A percentile compares a stretch with the other conserved stretches of the same genome.
Evolutionary conservation across 2,888 invertebrate genomes (phyloP).

Genomic region (Melinopterus prodromus): DNA sequence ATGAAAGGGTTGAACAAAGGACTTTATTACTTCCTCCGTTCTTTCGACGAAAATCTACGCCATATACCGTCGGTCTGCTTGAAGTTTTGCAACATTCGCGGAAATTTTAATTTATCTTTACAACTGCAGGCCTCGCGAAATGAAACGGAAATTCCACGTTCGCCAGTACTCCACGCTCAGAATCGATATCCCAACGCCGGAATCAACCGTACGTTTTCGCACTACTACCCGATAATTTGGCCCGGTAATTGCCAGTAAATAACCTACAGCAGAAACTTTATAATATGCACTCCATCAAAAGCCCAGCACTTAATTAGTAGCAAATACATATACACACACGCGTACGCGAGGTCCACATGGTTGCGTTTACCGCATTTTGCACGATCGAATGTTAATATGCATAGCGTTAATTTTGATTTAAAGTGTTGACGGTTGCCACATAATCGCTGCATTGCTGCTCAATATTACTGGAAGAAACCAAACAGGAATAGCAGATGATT

Average conservation of each 20-base stretch:
- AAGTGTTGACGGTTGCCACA: neutral
- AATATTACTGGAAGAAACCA: too few species aligned
- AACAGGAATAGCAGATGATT: too few species aligned
- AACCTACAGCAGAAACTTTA: neutral
- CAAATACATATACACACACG: neutral
- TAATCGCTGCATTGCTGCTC: too few species aligned
- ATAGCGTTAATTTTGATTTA: neutral
- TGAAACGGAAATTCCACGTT: neutral
- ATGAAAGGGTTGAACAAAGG: too few species aligned
- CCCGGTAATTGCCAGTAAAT: neutral
- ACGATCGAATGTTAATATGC: neutral
- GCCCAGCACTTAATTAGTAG: neutral
- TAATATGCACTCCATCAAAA: constrained; percentile 4
- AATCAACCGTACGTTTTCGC: neutral
- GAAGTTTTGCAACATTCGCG: too few species aligned
- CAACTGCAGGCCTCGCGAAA: neutral
- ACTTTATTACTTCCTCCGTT: too few species aligned
- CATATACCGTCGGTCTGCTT: too few species aligned
- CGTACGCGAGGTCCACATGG: neutral
- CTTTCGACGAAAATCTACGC: too few species aligned
- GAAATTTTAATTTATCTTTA: neutral
- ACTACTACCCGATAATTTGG: neutral
- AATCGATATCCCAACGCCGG: neutral
- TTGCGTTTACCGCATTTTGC: neutral
- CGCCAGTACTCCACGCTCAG: neutral